Base-by-base conservation (phyloP, 35 echinoderm and acorn worm genomes). In the Apostichopus parvimensis region DNA sequence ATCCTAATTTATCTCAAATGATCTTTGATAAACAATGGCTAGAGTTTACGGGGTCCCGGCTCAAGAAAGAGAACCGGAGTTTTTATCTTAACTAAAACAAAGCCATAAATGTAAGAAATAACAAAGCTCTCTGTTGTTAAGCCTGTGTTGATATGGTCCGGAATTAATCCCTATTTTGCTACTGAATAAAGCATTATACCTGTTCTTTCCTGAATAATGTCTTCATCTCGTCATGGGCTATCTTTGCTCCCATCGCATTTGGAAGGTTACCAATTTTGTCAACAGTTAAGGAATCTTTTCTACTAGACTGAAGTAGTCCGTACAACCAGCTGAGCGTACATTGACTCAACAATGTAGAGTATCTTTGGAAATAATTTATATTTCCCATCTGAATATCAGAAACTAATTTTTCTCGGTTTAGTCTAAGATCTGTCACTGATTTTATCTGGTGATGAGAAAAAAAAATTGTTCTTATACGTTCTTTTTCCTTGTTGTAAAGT, bases 321-420 rank as follows among this genome's bases (percentile, higher is more conserved):
- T 84, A 23, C 54, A 84, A 14, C 81, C 81, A 84, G 9, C 54
- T 59, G 24, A 84, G 57, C 7, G 81, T 60, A 84, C 54, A 56
- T 84, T 84, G 81, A 22, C 9, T 58, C 53, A 84, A 58, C n/a
- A 84, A 22, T 20, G 81, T 58, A 58, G 81, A 18, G 55, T 23
- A 84, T 56, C 24, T 17, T 22, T 84, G 81, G 17, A 7, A 62
- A 24, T 84, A 84, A 23, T 58, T 56, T 8, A 60, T 58, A 24
- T 84, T 25, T 22, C 23, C 58, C 8, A 9, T 18, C 4, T 60
- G 54, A 56, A 84, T 56, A 1, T 84, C 81, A 23, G 23, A 84
- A 18, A 84, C 15, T 0, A 84, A 55, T 12, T 56, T 59, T 58
- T 59, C 13, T 18, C 53, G 7, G 17, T 52, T 84, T 10, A 22